Evolutionary conservation across 2,888 invertebrate species (phyloP), one percentile per base, ranked within the genome.

Genomic region (Mesorhabditis spiculigera): DNA sequence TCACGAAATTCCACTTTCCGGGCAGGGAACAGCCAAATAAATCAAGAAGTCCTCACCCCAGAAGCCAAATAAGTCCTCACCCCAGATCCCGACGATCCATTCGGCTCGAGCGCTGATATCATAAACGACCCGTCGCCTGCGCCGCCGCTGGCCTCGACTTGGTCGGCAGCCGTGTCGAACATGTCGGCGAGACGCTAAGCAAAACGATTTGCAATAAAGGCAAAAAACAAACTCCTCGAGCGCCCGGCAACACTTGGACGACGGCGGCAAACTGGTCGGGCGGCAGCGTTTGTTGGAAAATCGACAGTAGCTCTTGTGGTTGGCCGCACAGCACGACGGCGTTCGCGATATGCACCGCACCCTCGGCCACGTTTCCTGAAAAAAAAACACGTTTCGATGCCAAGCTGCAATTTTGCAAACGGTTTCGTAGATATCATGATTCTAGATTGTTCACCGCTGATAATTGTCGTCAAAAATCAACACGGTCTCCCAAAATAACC

Each of bases 321-420:
- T 97, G 95, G 10, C 95, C 95, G 86, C 97, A 97, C 43, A 97
- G 93, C 4, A 94, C 93, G n/a, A 98, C 93, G 6, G 97, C 97
- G 87, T 94, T 95, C 63, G 93, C 93, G 79, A 98, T 90, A 89
- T 97, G 97, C 87, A 95, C 94, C 67, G 96, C 93, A 58, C 95
- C 97, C 65, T 91, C 91, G 78, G 95, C 87, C 43, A 87, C 79
- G 69, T 88, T 86, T 76, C 87, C 87, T 87, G 77, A 61, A 79
- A 65, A 10, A 58, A 16, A n/a, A n/a, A n/a, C n/a, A 43, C 16
- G 3, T 8, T 63, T 63, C 44, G n/a, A 68, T 42, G 4, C n/a
- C 13, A 58, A 58, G 41, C 63, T 42, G 13, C 3, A 45, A 69
- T 13, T 69, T 28, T 28, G 28, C 28, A 28, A n/a, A 28, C 28